Base-by-base conservation (phyloP, 1,140 invertebrate species). In the Tachypleus tridentatus region DNA sequence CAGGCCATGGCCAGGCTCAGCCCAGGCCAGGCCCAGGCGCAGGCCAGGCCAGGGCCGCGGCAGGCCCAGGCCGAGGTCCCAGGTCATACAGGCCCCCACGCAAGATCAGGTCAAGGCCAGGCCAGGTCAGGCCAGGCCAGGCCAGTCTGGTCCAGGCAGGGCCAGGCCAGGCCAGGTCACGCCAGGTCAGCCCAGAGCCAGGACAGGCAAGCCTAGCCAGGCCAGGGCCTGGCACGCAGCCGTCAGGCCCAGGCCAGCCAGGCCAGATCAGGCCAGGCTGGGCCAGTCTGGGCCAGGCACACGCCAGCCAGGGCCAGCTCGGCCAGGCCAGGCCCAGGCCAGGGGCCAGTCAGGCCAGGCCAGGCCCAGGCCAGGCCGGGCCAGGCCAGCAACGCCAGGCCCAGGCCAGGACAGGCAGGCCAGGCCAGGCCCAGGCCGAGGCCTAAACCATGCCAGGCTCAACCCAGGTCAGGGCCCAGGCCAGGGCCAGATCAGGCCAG, bases 31-130 rank as follows among this genome's bases (percentile, higher is more conserved):
- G 71, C 70, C 51, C 61, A 67, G 69, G 62, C 51, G 56, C 59
- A 71, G 62, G 57, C 51, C 61, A 67, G 62, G 70, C 64, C 67
- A 71, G 67, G 63, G 66, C 62, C 70, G 70, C 65, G 69, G 53
- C 67, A 71, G 70, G 70, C 63, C 60, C 62, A 69, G 70, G 69
- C 66, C 58, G 63, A 70, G 70, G 60, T 69, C 64, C 66, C 66
- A 70, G 70, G 56, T 63, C 64, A 63, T n/a, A n/a, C n/a, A 69
- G 69, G 62, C 60, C 69, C 61, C 66, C 64, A 65, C 61, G 69
- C 69, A 66, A 71, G 70, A 70, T 67, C 67, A 71, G 70, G 70
- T 63, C n/a, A n/a, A n/a, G n/a, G n/a, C n/a, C n/a, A n/a, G n/a
- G n/a, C n/a, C n/a, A n/a, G n/a, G n/a, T n/a, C 66, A 70, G 70